Base-by-base conservation (phyloP, 2,888 invertebrate genomes). In the Phasia obesa region DNA sequence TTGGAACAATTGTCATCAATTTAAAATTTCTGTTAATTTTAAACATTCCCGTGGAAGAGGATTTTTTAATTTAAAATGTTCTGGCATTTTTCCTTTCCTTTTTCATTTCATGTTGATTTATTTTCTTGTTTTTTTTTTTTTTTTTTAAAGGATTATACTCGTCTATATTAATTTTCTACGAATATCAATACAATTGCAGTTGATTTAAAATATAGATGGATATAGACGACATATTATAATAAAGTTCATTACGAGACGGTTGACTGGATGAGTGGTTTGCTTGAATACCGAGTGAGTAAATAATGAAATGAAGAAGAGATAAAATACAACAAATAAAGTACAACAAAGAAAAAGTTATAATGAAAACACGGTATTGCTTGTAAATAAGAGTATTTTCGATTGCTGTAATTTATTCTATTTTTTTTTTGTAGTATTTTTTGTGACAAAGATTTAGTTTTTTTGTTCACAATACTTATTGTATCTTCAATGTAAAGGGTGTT, bases 241-340 rank as follows among this genome's bases (percentile, higher is more conserved):
- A 74, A 60, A 83, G 78, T 83, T 79, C 78, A 83, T 83, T 75
- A 79, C 57, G 38, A 51, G 31, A 69, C 49, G 65, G 38, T 78
- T 79, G 74, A 73, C 44, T 78, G 74, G 38, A 62, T 77, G 67
- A 62, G 59, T 64, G 55, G 35, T 44, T 70, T 35, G 44, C 21
- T 69, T 69, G 27, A 23, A 60, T 77, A 49, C 70, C 70, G 42
- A 64, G 60, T 55, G 42, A 60, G 13, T 42, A 17, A 57, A 53
- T 51, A 35, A 31, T 35, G 31, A 13, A n/a, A 25, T 21, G 35
- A 53, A n/a, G n/a, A n/a, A n/a, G n/a, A n/a, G n/a, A n/a, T n/a
- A n/a, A n/a, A n/a, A n/a, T n/a, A n/a, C n/a, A n/a, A n/a, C n/a
- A n/a, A n/a, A n/a, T n/a, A n/a, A n/a, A n/a, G n/a, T n/a, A n/a